phyloP scores from a whole-genome alignment of 2,113 vertebrate species.

The Calidris pygmaea region DNA sequence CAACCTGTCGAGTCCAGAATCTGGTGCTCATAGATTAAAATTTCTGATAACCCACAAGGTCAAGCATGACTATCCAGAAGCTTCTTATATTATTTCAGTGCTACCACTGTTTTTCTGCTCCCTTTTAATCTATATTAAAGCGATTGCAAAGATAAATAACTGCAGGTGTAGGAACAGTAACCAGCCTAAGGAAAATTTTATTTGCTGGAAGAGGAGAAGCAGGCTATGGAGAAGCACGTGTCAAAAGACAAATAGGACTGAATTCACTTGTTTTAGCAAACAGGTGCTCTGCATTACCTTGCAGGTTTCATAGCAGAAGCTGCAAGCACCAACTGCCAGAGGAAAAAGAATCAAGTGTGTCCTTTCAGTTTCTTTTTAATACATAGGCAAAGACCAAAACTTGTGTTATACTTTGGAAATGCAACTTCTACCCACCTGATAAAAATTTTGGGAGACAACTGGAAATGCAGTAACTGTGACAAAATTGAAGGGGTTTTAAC shows the following conservation, averaged over 20 bases:
- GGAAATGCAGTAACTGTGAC: background rate
- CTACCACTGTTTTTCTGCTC: background rate
- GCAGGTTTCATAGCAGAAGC: background rate
- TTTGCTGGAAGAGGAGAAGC: background rate
- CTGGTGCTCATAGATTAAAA: background rate
- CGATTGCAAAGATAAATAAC: background rate
- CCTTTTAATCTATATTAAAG: background rate
- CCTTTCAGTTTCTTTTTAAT: background rate
- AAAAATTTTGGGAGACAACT: background rate
- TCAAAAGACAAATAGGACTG: background rate
- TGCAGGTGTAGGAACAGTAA: background rate
- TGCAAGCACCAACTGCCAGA: background rate
- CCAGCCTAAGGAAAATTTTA: background rate
- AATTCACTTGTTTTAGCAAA: background rate
- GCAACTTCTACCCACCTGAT: background rate
- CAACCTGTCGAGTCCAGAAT: background rate
- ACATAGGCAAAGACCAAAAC: background rate
- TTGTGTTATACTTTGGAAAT: background rate
- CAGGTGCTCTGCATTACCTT: background rate
- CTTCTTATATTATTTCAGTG: background rate
- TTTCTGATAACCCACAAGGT: background rate
- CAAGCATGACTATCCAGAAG: background rate
- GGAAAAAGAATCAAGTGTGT: rapidly evolving
- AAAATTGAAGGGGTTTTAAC: background rate
- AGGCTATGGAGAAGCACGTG: background rate